These are phyloP conservation scores for Poeciliopsis turneri DNA, from an alignment of 2,797 vertebrate species.

Conservation along the genomic window DNA sequence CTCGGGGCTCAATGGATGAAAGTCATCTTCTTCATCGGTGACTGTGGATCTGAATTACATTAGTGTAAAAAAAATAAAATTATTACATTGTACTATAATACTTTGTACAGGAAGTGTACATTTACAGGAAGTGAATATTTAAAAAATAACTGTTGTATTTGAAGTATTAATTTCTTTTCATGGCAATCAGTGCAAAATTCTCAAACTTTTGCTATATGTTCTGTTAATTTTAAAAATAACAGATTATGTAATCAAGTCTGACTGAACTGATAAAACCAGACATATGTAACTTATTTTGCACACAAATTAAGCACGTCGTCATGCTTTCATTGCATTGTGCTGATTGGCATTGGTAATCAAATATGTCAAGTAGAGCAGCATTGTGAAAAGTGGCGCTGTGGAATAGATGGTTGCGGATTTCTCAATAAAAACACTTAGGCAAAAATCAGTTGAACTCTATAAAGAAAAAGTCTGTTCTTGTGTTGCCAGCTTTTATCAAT, in stretches of 20 bases:
- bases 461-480: conserved; percentile 13
- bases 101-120: not conserved
- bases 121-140: not conserved
- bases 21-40: not conserved
- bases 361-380: conserved; percentile 18
- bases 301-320: conserved; percentile 10
- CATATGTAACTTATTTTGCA: conserved; percentile 21
- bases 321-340: not conserved
- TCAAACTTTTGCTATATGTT: not conserved
- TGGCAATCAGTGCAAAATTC: not conserved
- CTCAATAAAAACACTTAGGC: conserved; percentile 32
- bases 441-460: conserved; percentile 35
- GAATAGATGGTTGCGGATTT: conserved; percentile 35
- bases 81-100: not conserved
- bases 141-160: not conserved
- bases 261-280: not conserved
- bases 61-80: not conserved
- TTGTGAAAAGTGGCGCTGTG: conserved; percentile 17
- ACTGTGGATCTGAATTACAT: not conserved
- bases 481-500: conserved; percentile 51
- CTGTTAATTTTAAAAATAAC: not conserved
- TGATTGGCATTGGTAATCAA: conserved; percentile 14
- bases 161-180: not conserved
- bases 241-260: not conserved
- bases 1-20: conserved; percentile 13